Evolutionary conservation across 2,888 invertebrate species (phyloP), one percentile per base, ranked within the genome.

Genomic region (Pyrochroa serraticornis): DNA sequence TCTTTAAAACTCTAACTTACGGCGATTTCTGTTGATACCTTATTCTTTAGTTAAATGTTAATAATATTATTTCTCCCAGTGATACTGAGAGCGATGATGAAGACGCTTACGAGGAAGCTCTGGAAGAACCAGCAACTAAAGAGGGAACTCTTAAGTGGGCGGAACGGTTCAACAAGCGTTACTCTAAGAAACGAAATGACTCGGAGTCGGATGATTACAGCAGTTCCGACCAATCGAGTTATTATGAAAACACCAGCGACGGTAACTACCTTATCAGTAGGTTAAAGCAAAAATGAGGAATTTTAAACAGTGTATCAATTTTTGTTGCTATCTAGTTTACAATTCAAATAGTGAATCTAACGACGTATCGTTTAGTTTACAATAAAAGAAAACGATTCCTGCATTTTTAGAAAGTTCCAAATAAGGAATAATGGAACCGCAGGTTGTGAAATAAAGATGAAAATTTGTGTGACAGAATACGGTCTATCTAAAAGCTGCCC

Each of bases 91-190:
- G 80, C 56, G 88, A 87, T 47, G 87, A 87, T 56, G 87, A 86
- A 59, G 87, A 86, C 70, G 84, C 84, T 12, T 88, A 83, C 69
- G 88, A 89, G 71, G 88, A 89, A 74, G 88, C 87, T 5, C 82
- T 87, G 64, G 88, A 87, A 64, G 83, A 84, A 65, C 84, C 84
- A 3, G 75, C 84, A 37, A 85, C 85, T n/a, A 84, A 85, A 45
- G 86, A 86, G 69, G 88, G 88, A 68, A 90, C 89, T 1, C 77
- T 88, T 47, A 84, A 87, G 68, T 79, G 89, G 69, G 88, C 88
- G 0, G 87, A 88, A 67, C 84, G 86, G 62, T 89, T 87, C 86
- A 87, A 87, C 38, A 77, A 83, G 51, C 78, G 84, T 30, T 85
- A 86, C 57, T 75, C 74, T 2, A 70, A 71, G 34, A 76, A 76